Conservation (phyloP, 2,888 invertebrate species). For the Neocrepidodera transversa region DNA sequence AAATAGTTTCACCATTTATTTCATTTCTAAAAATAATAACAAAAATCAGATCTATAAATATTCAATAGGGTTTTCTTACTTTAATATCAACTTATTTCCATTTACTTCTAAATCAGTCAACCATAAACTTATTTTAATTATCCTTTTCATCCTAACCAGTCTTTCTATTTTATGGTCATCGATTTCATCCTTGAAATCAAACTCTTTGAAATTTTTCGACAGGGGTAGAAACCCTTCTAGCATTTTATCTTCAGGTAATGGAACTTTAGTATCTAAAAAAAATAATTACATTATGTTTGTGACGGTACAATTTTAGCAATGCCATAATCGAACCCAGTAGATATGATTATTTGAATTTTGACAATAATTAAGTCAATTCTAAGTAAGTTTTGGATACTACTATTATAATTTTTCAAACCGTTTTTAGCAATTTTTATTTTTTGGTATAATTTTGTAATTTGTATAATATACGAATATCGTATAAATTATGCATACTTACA, state of each 20-base stretch:
- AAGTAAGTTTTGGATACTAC: no score
- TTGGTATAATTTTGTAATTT: no score
- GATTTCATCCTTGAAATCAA: slow-evolving; percentile 63
- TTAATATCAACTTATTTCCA: slow-evolving; percentile 56
- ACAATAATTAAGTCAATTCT: no score
- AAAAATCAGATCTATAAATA: slow-evolving; percentile 2
- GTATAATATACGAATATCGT: no score
- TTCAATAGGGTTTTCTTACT: slow-evolving; percentile 49
- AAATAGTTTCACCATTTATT: slow-evolving; percentile 51
- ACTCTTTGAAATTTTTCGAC: slow-evolving; percentile 65
- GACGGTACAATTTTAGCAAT: background rate
- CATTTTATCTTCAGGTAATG: slow-evolving; percentile 81
- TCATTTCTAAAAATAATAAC: slow-evolving; percentile 46
- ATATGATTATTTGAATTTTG: no score
- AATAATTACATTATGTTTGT: slow-evolving; percentile 4
- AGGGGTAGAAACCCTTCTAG: slow-evolving; percentile 81
- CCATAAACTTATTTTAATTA: slow-evolving; percentile 63
- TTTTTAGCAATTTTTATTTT: no score
- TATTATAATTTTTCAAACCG: no score
- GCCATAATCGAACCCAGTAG: no score
- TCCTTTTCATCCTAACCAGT: slow-evolving; percentile 62
- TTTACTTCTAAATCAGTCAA: slow-evolving; percentile 61
- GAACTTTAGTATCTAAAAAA: slow-evolving; percentile 67
- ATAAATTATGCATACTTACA: slow-evolving; percentile 66
- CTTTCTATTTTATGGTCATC: slow-evolving; percentile 58